Conservation (phyloP, 53 echinoderm and acorn worm species). For the Mesocentrotus franciscanus region DNA sequence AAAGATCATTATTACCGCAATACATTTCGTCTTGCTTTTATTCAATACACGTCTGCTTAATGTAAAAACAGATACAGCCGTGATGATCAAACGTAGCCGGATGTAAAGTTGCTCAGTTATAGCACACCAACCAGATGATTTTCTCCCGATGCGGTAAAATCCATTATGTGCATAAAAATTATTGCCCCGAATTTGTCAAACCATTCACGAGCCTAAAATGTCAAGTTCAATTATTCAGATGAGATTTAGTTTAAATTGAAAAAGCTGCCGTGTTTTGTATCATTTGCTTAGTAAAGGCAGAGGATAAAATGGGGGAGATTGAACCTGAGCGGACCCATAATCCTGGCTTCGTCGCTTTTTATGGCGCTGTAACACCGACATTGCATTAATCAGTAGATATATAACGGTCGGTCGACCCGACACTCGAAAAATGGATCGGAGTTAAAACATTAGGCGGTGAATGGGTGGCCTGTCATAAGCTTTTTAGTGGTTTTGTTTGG, state of each 20-base stretch:
- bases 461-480: constrained; percentile 41
- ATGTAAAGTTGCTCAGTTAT: background rate
- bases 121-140: background rate
- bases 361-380: constrained; percentile 14
- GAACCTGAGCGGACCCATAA: background rate
- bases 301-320: background rate
- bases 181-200: background rate
- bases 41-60: background rate
- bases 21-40: background rate
- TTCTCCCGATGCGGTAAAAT: background rate
- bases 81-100: background rate
- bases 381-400: constrained; percentile 19
- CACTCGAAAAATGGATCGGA: background rate
- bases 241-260: background rate
- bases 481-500: background rate
- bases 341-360: background rate
- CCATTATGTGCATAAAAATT: constrained; percentile 8
- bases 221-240: constrained; percentile 48
- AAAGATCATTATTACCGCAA: background rate
- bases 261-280: background rate
- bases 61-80: background rate
- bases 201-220: background rate
- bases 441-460: background rate
- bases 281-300: background rate
- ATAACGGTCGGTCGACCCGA: background rate